Conservation (phyloP, 2,797 vertebrate genomes). For the Dryobates pubescens region DNA sequence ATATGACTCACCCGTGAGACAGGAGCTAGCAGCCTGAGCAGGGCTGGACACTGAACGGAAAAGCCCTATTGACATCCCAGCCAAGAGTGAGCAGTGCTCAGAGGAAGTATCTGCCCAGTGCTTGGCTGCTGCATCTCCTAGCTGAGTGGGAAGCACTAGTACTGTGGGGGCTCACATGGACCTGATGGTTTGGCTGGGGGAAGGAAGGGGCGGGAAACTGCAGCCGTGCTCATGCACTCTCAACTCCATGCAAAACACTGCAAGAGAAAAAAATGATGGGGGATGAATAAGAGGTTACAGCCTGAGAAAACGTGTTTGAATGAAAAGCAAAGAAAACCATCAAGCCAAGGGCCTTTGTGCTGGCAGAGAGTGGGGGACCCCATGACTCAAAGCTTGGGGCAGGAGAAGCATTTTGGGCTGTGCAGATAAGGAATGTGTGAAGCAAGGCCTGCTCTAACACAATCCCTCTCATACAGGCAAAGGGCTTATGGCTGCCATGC, state of each 20-base stretch:
- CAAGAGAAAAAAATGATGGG: background rate
- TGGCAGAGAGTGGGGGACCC: background rate
- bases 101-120: background rate
- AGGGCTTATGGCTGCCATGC: background rate
- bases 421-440: background rate
- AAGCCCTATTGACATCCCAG: background rate
- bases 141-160: background rate
- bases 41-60: background rate
- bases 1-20: background rate
- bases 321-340: background rate
- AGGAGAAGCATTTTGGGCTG: background rate
- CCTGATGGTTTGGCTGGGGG: rapidly evolving
- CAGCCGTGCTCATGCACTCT: background rate
- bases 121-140: background rate
- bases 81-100: background rate
- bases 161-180: background rate
- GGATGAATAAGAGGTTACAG: background rate
- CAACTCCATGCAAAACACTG: background rate
- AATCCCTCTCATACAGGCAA: background rate
- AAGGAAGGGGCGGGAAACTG: background rate
- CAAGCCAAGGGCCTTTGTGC: rapidly evolving
- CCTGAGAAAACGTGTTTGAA: background rate
- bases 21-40: background rate
- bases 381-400: background rate
- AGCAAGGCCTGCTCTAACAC: background rate